A percentile compares a stretch with the other conserved stretches of the same genome.
phyloP scores from a whole-genome alignment of 2,113 vertebrate genomes.

The Vulpes vulpes region DNA sequence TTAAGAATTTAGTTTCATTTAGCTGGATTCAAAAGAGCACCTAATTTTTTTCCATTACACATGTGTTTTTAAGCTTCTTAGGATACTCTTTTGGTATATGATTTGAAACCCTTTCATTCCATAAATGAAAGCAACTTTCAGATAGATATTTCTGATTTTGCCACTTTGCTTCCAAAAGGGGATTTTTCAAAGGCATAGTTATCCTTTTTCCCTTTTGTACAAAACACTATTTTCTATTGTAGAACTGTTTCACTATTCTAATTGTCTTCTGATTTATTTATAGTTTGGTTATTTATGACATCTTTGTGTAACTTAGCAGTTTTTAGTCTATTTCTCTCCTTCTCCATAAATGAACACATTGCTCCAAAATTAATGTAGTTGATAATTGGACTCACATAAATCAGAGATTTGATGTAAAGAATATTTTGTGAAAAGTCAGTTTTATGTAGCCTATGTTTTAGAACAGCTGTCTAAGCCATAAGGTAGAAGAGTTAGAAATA shows the following conservation, averaged over 20 bases:
- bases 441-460: conserved; percentile 45
- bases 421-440: conserved; percentile 57
- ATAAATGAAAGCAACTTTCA: not conserved
- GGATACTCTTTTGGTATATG: not conserved
- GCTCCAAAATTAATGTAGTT: conserved; percentile 15
- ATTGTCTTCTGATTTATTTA: not conserved
- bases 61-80: not conserved
- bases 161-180: not conserved
- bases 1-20: not conserved
- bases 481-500: conserved; percentile 28
- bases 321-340: not conserved
- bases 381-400: not conserved
- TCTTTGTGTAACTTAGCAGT: not conserved
- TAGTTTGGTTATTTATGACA: not conserved
- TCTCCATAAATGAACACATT: conserved; percentile 26
- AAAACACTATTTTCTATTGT: not conserved
- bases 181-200: not conserved
- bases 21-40: not conserved
- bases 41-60: not conserved
- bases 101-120: not conserved
- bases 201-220: not conserved
- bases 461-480: not conserved
- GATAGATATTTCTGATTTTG: not conserved
- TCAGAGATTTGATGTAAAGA: conserved; percentile 5
- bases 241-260: not conserved